Conservation (phyloP, 2,888 invertebrate genomes). For the Lingula anatina region DNA sequence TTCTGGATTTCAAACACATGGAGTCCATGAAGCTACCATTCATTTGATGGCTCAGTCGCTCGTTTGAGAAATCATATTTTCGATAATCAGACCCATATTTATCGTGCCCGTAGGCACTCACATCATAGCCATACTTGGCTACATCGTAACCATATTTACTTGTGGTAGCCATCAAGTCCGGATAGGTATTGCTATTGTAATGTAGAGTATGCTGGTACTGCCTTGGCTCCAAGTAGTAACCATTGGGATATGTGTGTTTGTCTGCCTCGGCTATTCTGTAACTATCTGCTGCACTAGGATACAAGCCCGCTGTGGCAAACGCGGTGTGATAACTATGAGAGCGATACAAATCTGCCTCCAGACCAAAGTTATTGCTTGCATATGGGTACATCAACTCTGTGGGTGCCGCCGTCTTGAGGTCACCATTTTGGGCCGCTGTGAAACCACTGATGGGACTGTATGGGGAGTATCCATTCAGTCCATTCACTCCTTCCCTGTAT, state of each 20-base stretch:
- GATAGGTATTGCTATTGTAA: slow-evolving; percentile 40
- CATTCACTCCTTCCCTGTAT: slow-evolving; percentile 27
- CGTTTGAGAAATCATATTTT: slow-evolving; percentile 19
- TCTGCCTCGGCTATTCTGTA: slow-evolving; percentile 36
- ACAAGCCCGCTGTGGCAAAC: slow-evolving; percentile 24
- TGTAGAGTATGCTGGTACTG: slow-evolving; percentile 44
- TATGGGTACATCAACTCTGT: slow-evolving; percentile 43
- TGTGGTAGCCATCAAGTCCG: slow-evolving; percentile 39
- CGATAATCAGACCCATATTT: slow-evolving; percentile 32
- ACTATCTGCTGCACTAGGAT: slow-evolving; percentile 26
- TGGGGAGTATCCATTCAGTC: slow-evolving; percentile 33
- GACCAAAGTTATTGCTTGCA: slow-evolving; percentile 30
- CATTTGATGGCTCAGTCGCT: slow-evolving; percentile 27
- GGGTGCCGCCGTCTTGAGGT: too few species aligned
- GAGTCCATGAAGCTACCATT: slow-evolving; percentile 35
- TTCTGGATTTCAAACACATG: slow-evolving; percentile 34
- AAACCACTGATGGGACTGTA: slow-evolving; percentile 33
- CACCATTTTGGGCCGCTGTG: slow-evolving; percentile 18
- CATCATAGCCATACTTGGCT: slow-evolving; percentile 37
- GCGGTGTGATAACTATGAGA: slow-evolving; percentile 31
- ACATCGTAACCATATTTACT: slow-evolving; percentile 43
- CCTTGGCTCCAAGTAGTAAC: slow-evolving; percentile 44
- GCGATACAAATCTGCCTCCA: slow-evolving; percentile 38
- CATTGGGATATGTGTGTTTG: slow-evolving; percentile 39
- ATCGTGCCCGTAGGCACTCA: slow-evolving; percentile 31